These are phyloP conservation scores for Trachymyrmex cornetzi DNA, from an alignment of 1,140 invertebrate genomes.

Conservation along the genomic window DNA sequence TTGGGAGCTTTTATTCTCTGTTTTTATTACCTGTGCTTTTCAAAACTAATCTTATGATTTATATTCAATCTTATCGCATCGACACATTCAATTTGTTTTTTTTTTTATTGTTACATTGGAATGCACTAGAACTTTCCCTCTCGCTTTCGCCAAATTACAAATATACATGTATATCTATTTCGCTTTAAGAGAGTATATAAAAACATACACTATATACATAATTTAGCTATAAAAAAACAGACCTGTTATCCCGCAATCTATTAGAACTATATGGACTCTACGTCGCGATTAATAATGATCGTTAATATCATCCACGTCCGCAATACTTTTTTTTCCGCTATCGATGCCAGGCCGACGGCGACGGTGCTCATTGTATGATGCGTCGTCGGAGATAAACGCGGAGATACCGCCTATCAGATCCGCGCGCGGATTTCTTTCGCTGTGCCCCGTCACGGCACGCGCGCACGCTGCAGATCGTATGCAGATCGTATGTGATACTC, in stretches of 20 bases:
- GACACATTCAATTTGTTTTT: no score
- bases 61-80: no score
- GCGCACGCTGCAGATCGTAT: constrained; percentile 31
- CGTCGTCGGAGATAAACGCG: constrained; percentile 66
- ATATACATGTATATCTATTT: no score
- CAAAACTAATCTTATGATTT: no score
- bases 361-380: constrained; percentile 38
- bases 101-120: no score
- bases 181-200: no score
- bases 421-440: constrained; percentile 62
- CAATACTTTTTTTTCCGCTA: constrained; percentile 23
- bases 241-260: background rate
- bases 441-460: constrained; percentile 47
- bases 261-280: constrained; percentile 15
- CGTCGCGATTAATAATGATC: constrained; percentile 54
- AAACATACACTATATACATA: no score
- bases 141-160: no score
- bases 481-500: constrained; percentile 27
- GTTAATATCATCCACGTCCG: constrained; percentile 5
- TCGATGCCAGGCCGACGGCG: constrained; percentile 39
- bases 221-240: no score
- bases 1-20: no score
- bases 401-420: constrained; percentile 69
- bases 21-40: no score
- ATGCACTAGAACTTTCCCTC: no score